These are phyloP conservation scores for Hyposmocoma kahamanoa DNA, from an alignment of 1,140 invertebrate species.

Conservation along the genomic window DNA sequence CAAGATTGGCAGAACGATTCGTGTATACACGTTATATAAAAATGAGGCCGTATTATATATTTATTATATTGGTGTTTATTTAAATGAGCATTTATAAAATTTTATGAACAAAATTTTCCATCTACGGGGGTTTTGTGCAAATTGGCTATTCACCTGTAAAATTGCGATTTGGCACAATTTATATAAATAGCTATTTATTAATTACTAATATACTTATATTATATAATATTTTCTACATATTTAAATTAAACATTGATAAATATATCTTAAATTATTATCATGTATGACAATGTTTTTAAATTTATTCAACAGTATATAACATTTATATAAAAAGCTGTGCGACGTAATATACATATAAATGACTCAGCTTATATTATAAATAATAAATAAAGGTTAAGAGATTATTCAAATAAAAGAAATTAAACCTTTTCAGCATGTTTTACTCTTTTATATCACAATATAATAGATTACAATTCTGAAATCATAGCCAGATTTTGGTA, in stretches of 20 bases:
- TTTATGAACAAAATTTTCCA: not conserved
- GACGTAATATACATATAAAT: conserved; percentile 43
- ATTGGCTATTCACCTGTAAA: conserved; percentile 56
- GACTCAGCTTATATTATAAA: conserved; percentile 12
- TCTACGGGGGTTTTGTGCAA: conserved; percentile 23
- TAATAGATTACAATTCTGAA: conserved; percentile 53
- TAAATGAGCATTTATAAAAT: conserved; percentile 8
- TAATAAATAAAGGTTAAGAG: conserved; percentile 20
- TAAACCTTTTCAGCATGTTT: conserved; percentile 42
- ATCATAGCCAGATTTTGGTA: conserved; percentile 41
- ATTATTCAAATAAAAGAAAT: conserved; percentile 40
- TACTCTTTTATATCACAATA: conserved; percentile 61
- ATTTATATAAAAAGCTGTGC: conserved; percentile 45
- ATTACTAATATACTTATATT: conserved; percentile 28
- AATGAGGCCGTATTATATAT: not conserved
- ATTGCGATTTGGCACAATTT: conserved; percentile 55
- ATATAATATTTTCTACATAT: conserved; percentile 30
- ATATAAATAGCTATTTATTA: conserved; percentile 21
- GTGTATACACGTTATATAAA: not conserved
- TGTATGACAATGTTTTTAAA: no score
- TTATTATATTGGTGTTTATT: not conserved
- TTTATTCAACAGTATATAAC: conserved; percentile 26
- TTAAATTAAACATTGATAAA: conserved; percentile 47
- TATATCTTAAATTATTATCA: conserved; percentile 34
- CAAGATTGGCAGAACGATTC: not conserved